Percentiles rank a stretch among this genome's conserved stretches.
Evolutionary conservation across 2,797 vertebrate genomes (phyloP).

Genomic region (Columba guinea): DNA sequence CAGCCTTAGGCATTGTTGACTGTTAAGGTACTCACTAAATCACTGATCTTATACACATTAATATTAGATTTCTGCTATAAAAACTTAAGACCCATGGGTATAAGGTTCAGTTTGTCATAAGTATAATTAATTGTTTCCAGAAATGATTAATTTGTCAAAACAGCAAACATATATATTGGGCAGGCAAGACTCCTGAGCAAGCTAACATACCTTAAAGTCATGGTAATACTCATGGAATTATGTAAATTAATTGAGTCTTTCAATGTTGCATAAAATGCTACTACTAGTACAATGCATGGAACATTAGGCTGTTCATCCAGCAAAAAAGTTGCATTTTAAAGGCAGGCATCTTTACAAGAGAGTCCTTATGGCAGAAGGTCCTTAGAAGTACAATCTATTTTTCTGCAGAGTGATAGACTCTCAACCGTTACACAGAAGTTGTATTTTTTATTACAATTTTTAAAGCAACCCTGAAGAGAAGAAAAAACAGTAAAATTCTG

Average conservation of each 20-base stretch:
- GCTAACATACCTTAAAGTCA: conserved; percentile 92
- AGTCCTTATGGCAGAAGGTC: conserved; percentile 85
- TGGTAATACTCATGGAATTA: conserved; percentile 94
- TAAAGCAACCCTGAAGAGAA: conserved; percentile 67
- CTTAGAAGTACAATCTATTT: conserved; percentile 86
- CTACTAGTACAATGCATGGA: conserved; percentile 96
- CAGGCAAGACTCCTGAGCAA: conserved; percentile 84
- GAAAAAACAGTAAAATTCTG: conserved; percentile 44
- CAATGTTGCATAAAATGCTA: conserved; percentile 99
- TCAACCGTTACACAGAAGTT: conserved; percentile 74
- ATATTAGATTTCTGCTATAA: conserved; percentile 88
- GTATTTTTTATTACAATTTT: conserved; percentile 73
- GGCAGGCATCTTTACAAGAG: conserved; percentile 86
- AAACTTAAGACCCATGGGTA: conserved; percentile 85
- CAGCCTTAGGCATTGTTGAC: conserved; percentile 94
- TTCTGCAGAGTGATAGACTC: conserved; percentile 82
- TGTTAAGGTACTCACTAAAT: conserved; percentile 97
- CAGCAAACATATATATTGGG: conserved; percentile 81
- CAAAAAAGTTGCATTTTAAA: conserved; percentile 88
- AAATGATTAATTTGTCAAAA: conserved; percentile 97
- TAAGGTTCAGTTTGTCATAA: conserved; percentile 96
- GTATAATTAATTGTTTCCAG: conserved; percentile 98
- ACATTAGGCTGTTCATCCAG: conserved; percentile 99
- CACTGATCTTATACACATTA: conserved; percentile 90
- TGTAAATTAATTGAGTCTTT: conserved; percentile 99